Evolutionary conservation across 1,140 invertebrate genomes (phyloP).

Genomic region (Aphis craccivora): DNA sequence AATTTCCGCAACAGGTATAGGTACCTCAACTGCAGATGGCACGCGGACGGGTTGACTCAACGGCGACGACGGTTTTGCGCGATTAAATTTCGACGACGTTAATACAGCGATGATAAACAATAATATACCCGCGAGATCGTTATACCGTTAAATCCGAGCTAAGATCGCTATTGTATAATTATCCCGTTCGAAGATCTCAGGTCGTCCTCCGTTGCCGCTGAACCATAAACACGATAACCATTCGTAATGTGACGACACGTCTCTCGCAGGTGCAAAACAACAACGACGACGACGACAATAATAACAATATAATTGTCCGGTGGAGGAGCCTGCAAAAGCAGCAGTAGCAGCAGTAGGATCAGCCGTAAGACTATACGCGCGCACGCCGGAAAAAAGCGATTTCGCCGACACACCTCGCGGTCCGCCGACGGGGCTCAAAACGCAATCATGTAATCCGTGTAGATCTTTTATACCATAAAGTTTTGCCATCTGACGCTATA

Average conservation of each 20-base stretch:
- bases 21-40: too few relatives aligned
- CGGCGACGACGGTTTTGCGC: background rate
- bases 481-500: background rate
- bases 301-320: background rate
- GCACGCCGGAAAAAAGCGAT: background rate
- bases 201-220: background rate
- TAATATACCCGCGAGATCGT: background rate
- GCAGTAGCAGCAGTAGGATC: too few relatives aligned
- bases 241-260: slow-evolving; percentile 1
- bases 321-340: background rate
- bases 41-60: background rate
- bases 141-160: background rate
- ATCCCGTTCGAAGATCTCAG: background rate
- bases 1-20: too few relatives aligned
- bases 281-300: background rate
- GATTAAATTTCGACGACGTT: background rate
- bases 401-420: background rate
- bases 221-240: slow-evolving; percentile 8
- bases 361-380: background rate
- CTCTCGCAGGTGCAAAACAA: background rate
- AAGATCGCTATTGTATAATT: background rate
- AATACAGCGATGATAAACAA: background rate
- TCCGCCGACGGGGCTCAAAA: background rate
- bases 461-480: background rate
- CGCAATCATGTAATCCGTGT: background rate